Evolutionary conservation across 2,113 vertebrate genomes (phyloP), one percentile per base, ranked within the genome.

Genomic region (Corythoichthys intestinalis): DNA sequence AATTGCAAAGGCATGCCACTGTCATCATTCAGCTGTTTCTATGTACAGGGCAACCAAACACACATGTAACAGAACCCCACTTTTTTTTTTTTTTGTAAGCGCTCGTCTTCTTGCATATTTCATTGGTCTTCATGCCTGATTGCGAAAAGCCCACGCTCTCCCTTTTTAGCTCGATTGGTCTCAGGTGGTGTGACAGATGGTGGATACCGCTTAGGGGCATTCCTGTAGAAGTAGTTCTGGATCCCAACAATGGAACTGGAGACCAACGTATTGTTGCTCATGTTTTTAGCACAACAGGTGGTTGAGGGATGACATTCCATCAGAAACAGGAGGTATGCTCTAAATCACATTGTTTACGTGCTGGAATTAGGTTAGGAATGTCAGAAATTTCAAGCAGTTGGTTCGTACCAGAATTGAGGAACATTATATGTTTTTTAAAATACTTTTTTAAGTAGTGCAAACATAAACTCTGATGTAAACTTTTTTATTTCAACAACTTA

Each of bases 21-120:
- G 20, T 58, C 69, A 68, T 69, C 65, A 65, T 54, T 60, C n/a
- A 46, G n/a, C 58, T 57, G 50, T 73, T 10, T 67, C 48, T 28
- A 28, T 28, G 20, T 61, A 17, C 46, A 53, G n/a, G 65, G 52
- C 67, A 66, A 69, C 69, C 34, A 63, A 46, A 49, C 81, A 79
- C 72, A 73, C 67, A 37, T 78, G 90, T 86, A 91, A 92, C 61
- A 48, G 74, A 77, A 91, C 69, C 85, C 81, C 9, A 70, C 11
- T 44, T 72, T 48, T 73, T 81, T 89, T 72, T 44, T 72, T 48
- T 73, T 81, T 89, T 72, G 77, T 75, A 73, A 70, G 81, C 77
- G 58, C 58, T 77, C 85, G 85, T 90, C 87, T 82, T 86, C 65
- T 68, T 93, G 82, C 86, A 92, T 92, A 87, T 92, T 92, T 92